Evolutionary conservation across 2,888 invertebrate species (phyloP).

Genomic region (Macrosoma leucophasiata): DNA sequence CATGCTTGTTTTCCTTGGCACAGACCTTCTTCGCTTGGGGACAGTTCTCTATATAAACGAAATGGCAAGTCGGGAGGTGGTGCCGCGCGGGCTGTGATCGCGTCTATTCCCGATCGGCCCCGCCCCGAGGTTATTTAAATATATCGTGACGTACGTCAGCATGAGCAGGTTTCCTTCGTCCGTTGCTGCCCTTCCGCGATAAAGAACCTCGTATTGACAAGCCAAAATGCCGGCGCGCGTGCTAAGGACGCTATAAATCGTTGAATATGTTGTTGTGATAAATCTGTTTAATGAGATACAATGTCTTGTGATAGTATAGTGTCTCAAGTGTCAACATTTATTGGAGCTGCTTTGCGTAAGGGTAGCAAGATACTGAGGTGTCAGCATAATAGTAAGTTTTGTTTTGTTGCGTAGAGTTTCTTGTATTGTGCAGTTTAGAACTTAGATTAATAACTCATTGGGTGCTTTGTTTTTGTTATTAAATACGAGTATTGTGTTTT

Average conservation of each 20-base stretch:
- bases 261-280: constrained; percentile 10
- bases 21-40: too few species aligned
- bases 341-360: constrained; percentile 26
- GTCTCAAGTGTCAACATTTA: constrained; percentile 23
- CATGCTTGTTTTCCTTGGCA: not conserved
- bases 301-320: constrained; percentile 29
- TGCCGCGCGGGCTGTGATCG: constrained; percentile 53
- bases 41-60: too few species aligned
- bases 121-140: constrained; percentile 55
- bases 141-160: constrained; percentile 48
- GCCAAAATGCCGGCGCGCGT: constrained; percentile 33
- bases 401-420: too few species aligned
- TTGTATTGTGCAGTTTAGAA: too few species aligned
- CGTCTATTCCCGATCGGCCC: constrained; percentile 38
- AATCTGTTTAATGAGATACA: constrained; percentile 12
- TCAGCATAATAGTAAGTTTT: constrained; percentile 27
- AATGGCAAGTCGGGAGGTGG: constrained; percentile 34
- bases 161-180: constrained; percentile 43
- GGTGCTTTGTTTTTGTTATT: too few species aligned
- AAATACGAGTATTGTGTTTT: too few species aligned
- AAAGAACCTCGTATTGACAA: constrained; percentile 43
- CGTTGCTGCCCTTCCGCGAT: constrained; percentile 51
- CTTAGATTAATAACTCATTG: too few species aligned
- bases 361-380: constrained; percentile 25
- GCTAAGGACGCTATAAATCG: constrained; percentile 19